Conservation (phyloP, 1,140 invertebrate species). For the Lepidotrigona ventralis region DNA sequence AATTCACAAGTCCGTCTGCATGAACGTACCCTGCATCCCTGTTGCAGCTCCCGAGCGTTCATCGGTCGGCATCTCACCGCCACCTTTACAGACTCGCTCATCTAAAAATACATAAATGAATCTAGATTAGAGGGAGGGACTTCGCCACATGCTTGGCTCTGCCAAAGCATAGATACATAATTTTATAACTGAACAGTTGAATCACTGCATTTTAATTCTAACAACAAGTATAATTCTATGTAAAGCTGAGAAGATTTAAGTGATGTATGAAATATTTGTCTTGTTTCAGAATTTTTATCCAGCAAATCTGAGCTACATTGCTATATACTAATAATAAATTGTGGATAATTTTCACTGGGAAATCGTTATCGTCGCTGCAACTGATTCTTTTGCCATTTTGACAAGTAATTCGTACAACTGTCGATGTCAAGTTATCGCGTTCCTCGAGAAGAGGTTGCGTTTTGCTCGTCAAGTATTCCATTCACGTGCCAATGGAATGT, state of each 20-base stretch:
- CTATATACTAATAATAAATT: too few species aligned
- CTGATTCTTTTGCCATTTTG: background rate
- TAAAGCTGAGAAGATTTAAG: too few species aligned
- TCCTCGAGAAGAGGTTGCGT: background rate
- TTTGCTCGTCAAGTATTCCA: conserved; percentile 7
- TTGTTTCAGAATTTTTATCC: too few species aligned
- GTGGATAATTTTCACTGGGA: too few species aligned
- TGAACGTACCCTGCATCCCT: conserved; percentile 74
- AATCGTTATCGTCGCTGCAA: background rate
- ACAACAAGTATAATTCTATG: too few species aligned
- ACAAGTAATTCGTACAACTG: background rate
- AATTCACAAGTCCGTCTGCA: background rate
- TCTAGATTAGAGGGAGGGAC: background rate
- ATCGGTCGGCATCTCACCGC: conserved; percentile 95
- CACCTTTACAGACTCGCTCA: conserved; percentile 93
- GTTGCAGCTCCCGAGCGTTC: conserved; percentile 74
- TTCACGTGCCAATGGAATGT: background rate
- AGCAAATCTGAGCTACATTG: too few species aligned
- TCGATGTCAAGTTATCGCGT: background rate
- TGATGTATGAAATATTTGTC: too few species aligned
- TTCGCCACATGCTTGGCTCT: too few species aligned
- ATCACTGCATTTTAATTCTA: too few species aligned
- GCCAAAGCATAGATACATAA: background rate
- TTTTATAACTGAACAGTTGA: too few species aligned
- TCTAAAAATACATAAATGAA: conserved; percentile 68